Percentiles rank a stretch among this genome's conserved stretches.
These are phyloP conservation scores for Mactra quadrangularis DNA, from an alignment of 1,140 invertebrate species.

Conservation along the genomic window DNA sequence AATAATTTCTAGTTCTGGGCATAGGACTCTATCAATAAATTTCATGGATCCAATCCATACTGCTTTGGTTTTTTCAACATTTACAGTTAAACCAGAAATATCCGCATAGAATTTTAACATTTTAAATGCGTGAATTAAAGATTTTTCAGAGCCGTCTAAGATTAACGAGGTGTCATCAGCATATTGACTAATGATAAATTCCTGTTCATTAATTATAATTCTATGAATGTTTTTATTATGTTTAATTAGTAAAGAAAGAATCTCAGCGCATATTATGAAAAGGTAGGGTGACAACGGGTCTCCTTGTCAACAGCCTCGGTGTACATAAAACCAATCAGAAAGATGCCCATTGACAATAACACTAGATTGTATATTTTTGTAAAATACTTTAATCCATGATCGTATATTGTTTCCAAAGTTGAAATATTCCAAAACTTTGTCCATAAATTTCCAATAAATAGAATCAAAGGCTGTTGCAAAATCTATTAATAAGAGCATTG, in stretches of 20 bases:
- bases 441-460: conserved; percentile 7
- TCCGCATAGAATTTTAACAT: neutral
- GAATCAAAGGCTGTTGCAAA: conserved; percentile 30
- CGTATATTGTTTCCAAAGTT: neutral
- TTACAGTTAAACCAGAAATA: conserved; percentile 3
- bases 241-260: no score
- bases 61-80: no score
- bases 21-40: neutral
- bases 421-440: conserved; percentile 24
- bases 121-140: conserved; percentile 6
- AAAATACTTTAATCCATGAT: conserved; percentile 12
- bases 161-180: conserved; percentile 10
- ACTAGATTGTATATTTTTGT: conserved; percentile 27
- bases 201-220: neutral
- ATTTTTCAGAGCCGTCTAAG: conserved; percentile 23
- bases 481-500: conserved; percentile 13
- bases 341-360: conserved; percentile 19
- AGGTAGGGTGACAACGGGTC: neutral
- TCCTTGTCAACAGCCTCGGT: conserved; percentile 26
- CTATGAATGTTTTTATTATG: conserved; percentile 39
- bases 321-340: no score
- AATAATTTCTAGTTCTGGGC: neutral
- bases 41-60: conserved; percentile 7
- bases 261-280: no score
- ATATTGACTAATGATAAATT: conserved; percentile 31